These are phyloP conservation scores for Neoniphon sammara DNA, from an alignment of 2,797 vertebrate species.

Conservation along the genomic window DNA sequence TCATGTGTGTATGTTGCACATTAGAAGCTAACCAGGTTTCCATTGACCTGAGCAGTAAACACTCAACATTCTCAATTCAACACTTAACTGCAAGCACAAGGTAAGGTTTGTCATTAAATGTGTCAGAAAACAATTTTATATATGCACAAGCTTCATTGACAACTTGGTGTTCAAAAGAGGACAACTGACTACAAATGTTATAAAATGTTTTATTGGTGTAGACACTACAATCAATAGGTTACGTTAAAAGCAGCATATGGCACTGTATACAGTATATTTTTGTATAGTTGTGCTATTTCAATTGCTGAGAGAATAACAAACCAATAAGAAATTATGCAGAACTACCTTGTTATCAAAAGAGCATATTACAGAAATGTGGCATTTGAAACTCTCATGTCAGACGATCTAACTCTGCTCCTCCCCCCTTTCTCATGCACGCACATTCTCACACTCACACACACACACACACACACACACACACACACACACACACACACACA, in stretches of 20 bases:
- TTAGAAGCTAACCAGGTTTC: background rate
- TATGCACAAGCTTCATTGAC: background rate
- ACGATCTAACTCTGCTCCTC: background rate
- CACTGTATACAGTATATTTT: background rate
- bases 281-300: conserved; percentile 3
- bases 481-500: too few relatives aligned
- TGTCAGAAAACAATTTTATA: background rate
- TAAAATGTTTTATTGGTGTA: conserved; percentile 10
- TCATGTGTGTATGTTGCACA: background rate
- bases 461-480: too few relatives aligned
- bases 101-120: background rate
- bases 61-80: too few relatives aligned
- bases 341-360: conserved; percentile 42
- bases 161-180: background rate
- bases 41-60: background rate
- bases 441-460: too few relatives aligned
- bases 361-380: background rate
- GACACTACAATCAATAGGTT: background rate
- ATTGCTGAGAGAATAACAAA: conserved; percentile 12
- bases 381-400: background rate
- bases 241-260: conserved; percentile 1
- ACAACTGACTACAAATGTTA: conserved; percentile 1
- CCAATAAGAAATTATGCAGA: background rate
- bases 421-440: background rate
- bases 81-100: too few relatives aligned